Conservation (phyloP, 30 jellyfish, hydroid and myxozoan genomes). For the Aurelia sp. region DNA sequence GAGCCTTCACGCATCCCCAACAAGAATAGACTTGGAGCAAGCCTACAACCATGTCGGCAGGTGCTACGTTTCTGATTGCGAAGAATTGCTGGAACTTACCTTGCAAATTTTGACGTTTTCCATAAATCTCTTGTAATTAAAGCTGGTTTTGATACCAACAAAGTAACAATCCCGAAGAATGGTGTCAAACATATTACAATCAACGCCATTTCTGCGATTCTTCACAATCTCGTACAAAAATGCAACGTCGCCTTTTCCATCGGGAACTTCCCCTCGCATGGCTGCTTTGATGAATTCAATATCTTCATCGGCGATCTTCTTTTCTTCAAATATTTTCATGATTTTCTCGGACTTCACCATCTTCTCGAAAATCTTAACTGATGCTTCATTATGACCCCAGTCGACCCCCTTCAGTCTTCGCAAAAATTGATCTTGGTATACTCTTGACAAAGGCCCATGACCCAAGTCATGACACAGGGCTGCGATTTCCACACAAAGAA, state of each 20-base stretch:
- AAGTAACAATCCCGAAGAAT: conserved; percentile 52
- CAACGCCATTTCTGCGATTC: conserved; percentile 63
- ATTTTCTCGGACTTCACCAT: conserved; percentile 10
- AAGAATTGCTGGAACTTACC: conserved; percentile 5
- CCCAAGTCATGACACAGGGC: conserved; percentile 76
- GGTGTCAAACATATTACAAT: conserved; percentile 54
- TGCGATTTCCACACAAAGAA: conserved; percentile 39
- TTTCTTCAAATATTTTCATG: not conserved
- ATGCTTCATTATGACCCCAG: conserved; percentile 57
- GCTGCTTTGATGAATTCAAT: conserved; percentile 49
- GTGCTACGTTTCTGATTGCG: too few species aligned
- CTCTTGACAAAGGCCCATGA: conserved; percentile 77
- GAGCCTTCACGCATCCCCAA: too few species aligned
- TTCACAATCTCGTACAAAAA: conserved; percentile 63
- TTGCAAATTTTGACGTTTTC: conserved; percentile 39
- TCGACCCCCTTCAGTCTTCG: conserved; percentile 18
- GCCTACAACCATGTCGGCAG: too few species aligned
- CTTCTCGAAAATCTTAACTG: conserved; percentile 39
- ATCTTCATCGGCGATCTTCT: conserved; percentile 20
- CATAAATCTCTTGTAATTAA: conserved; percentile 39
- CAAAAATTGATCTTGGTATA: conserved; percentile 41
- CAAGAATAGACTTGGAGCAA: too few species aligned
- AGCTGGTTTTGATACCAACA: conserved; percentile 48
- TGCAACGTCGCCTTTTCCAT: conserved; percentile 3
- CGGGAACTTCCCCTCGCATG: conserved; percentile 40